Percentiles rank a stretch among this genome's conserved stretches.
Conservation (phyloP, 64 coral and sea anemone species). For the Orbicella faveolata region DNA sequence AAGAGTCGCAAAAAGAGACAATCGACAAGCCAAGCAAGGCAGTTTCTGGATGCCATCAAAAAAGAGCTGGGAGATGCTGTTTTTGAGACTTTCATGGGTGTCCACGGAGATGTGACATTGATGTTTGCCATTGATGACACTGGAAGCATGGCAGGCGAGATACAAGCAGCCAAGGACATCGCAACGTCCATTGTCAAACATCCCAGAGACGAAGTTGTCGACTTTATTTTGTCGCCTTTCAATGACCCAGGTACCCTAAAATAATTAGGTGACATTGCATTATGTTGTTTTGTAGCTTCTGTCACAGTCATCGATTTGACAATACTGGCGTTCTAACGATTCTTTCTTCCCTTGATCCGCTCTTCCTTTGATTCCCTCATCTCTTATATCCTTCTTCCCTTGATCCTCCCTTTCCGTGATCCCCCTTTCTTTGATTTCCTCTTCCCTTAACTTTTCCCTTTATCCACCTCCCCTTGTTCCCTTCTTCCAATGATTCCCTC, state of each 20-base stretch:
- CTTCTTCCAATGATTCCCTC: no score
- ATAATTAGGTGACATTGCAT: no score
- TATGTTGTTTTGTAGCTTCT: no score
- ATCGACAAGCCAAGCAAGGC: background rate
- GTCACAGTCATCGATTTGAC: no score
- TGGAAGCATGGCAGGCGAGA: slow-evolving; percentile 59
- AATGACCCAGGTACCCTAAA: slow-evolving; percentile 32
- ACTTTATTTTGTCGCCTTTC: slow-evolving; percentile 44
- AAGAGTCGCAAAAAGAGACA: slow-evolving; percentile 1
- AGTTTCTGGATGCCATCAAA: slow-evolving; percentile 42
- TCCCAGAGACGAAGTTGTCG: background rate
- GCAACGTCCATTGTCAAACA: slow-evolving; percentile 2
- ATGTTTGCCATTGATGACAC: slow-evolving; percentile 75
- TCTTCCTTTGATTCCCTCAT: no score
- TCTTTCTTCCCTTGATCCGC: no score
- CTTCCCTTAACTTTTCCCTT: no score
- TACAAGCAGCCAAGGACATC: slow-evolving; percentile 61
- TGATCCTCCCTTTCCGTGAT: no score
- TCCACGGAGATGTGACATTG: background rate
- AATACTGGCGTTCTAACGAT: no score
- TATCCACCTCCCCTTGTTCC: no score
- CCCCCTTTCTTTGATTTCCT: no score
- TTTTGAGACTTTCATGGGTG: slow-evolving; percentile 57
- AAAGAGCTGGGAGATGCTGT: slow-evolving; percentile 30
- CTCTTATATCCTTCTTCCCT: no score